Evolutionary conservation across 2,113 vertebrate species (phyloP).

Genomic region (Dicentrarchus labrax): DNA sequence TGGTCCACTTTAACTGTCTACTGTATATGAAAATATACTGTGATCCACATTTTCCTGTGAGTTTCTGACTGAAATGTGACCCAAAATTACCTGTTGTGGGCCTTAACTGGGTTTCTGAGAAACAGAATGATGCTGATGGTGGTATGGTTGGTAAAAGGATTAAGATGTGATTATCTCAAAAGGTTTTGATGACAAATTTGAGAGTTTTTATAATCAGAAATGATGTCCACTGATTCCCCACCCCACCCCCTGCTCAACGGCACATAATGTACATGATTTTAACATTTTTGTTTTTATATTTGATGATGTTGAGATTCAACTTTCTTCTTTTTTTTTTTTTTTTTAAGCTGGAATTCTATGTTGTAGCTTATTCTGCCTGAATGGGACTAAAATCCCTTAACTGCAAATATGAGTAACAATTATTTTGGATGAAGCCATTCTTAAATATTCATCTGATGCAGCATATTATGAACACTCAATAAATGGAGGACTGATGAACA

Average conservation of each 20-base stretch:
- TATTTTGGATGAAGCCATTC: constrained; percentile 64
- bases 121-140: constrained; percentile 29
- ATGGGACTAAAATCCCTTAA: constrained; percentile 52
- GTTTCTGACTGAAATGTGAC: constrained; percentile 61
- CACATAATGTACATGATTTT: constrained; percentile 78
- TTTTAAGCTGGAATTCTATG: constrained; percentile 58
- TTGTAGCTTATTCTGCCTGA: constrained; percentile 62
- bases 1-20: constrained; percentile 48
- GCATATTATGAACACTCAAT: constrained; percentile 23
- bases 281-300: constrained; percentile 58
- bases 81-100: constrained; percentile 42
- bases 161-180: constrained; percentile 54
- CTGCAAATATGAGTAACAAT: constrained; percentile 58
- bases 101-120: constrained; percentile 50
- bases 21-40: constrained; percentile 77
- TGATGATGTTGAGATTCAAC: constrained; percentile 35
- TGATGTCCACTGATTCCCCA: constrained; percentile 31
- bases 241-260: constrained; percentile 55
- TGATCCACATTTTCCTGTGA: constrained; percentile 58
- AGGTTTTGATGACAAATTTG: constrained; percentile 12
- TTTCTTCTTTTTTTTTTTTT: constrained; percentile 34
- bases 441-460: constrained; percentile 43
- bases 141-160: constrained; percentile 34
- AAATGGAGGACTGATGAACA: constrained; percentile 12
- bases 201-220: constrained; percentile 44